phyloP scores from a whole-genome alignment of 2,888 invertebrate species.

The Nebria brevicollis region DNA sequence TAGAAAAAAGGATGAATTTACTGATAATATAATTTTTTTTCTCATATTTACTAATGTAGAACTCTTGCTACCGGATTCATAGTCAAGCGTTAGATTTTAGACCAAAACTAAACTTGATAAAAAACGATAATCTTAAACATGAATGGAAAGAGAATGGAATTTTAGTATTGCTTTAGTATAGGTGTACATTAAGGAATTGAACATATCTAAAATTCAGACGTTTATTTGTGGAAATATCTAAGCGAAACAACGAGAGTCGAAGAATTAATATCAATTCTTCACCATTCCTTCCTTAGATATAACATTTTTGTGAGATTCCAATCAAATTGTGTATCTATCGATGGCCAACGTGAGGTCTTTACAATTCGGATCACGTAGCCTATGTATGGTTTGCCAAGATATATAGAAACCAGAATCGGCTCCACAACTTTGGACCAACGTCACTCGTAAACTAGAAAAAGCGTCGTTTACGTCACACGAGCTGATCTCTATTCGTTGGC shows the following conservation, averaged over 20 bases:
- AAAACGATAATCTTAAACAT: no score
- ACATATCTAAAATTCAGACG: not conserved
- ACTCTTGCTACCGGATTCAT: no score
- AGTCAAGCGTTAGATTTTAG: no score
- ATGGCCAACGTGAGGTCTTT: not conserved
- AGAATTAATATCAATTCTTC: constrained; percentile 27
- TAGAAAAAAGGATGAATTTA: no score
- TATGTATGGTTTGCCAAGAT: constrained; percentile 41
- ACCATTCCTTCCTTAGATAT: constrained; percentile 28
- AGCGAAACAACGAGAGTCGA: not conserved
- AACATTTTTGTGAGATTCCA: constrained; percentile 36
- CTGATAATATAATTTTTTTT: no score
- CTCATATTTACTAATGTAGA: no score
- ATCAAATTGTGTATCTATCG: constrained; percentile 24
- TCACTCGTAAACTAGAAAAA: not conserved
- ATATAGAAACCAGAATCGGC: constrained; percentile 30
- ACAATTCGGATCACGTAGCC: constrained; percentile 36
- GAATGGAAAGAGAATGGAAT: no score
- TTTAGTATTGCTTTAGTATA: no score
- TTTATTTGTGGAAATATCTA: not conserved
- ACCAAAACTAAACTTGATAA: no score
- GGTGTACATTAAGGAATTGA: not conserved
- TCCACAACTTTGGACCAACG: constrained; percentile 12
- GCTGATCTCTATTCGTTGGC: constrained; percentile 34
- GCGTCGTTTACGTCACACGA: constrained; percentile 6